Conservation (phyloP, 2,888 invertebrate genomes). For the Drosophila stalkeri region DNA sequence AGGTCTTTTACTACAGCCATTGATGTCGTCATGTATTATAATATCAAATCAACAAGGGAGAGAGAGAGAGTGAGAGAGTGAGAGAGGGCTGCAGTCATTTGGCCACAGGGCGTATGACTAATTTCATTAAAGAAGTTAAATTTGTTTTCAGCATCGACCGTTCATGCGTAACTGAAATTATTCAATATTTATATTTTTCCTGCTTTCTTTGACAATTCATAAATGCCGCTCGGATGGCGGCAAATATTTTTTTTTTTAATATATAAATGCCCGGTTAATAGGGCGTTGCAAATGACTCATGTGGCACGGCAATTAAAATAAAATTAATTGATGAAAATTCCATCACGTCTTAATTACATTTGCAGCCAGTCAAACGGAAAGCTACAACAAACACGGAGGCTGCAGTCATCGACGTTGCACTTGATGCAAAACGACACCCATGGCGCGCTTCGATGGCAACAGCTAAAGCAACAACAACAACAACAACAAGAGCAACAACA, state of each 20-base stretch:
- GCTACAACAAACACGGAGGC: slow-evolving; percentile 31
- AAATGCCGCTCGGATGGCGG: slow-evolving; percentile 11
- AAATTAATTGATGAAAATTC: slow-evolving; percentile 76
- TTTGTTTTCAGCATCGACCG: not conserved
- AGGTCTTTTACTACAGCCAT: not conserved
- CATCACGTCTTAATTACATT: slow-evolving; percentile 74
- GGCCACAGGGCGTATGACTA: slow-evolving; percentile 45
- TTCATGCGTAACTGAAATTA: slow-evolving; percentile 34
- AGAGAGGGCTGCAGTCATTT: not conserved
- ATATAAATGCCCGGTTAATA: slow-evolving; percentile 17
- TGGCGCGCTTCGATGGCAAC: slow-evolving; percentile 21
- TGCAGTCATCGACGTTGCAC: slow-evolving; percentile 42
- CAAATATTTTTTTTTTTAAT: slow-evolving; percentile 25
- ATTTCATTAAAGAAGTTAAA: slow-evolving; percentile 54
- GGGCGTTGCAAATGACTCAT: slow-evolving; percentile 60
- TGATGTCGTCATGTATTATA: slow-evolving; percentile 34
- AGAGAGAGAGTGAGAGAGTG: slow-evolving; percentile 7
- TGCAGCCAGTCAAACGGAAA: slow-evolving; percentile 57
- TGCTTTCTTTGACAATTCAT: slow-evolving; percentile 33
- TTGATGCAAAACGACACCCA: slow-evolving; percentile 43
- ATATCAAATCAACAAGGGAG: slow-evolving; percentile 40
- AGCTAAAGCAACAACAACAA: not conserved
- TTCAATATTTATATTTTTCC: slow-evolving; percentile 41
- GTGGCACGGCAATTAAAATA: slow-evolving; percentile 64
- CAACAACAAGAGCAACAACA: slow-evolving; percentile 11